Conservation (phyloP, 2,888 invertebrate genomes). For the Xanthorhoe designata region DNA sequence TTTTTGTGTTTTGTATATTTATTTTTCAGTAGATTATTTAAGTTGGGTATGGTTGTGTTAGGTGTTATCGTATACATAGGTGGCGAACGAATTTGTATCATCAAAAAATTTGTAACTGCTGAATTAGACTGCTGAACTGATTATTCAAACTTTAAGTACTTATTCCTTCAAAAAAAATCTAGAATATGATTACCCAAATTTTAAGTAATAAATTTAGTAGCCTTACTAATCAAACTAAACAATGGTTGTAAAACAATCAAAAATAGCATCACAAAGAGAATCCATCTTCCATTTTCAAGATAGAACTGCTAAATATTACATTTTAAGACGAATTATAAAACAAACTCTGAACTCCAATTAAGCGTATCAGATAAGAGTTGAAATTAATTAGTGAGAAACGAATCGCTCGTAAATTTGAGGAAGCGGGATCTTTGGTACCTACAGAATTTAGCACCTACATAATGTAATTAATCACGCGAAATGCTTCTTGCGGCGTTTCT, state of each 20-base stretch:
- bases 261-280: conserved; percentile 18
- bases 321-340: conserved; percentile 58
- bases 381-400: conserved; percentile 73
- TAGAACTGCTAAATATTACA: conserved; percentile 55
- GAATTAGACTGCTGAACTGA: too few relatives aligned
- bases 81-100: too few relatives aligned
- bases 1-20: too few relatives aligned
- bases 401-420: conserved; percentile 67
- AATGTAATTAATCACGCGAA: conserved; percentile 51
- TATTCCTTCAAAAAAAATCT: too few relatives aligned
- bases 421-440: conserved; percentile 54
- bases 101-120: too few relatives aligned
- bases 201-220: too few relatives aligned
- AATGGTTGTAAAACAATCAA: background rate
- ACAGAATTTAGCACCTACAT: conserved; percentile 49
- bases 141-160: too few relatives aligned
- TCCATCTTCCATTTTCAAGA: conserved; percentile 37
- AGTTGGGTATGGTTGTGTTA: too few relatives aligned
- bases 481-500: conserved; percentile 41
- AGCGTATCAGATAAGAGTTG: conserved; percentile 68
- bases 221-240: too few relatives aligned
- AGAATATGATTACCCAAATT: too few relatives aligned
- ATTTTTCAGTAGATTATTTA: too few relatives aligned
- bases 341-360: conserved; percentile 68
- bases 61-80: too few relatives aligned